These are phyloP conservation scores for Drosophila tropicalis DNA, from an alignment of 1,140 invertebrate species.

Conservation along the genomic window DNA sequence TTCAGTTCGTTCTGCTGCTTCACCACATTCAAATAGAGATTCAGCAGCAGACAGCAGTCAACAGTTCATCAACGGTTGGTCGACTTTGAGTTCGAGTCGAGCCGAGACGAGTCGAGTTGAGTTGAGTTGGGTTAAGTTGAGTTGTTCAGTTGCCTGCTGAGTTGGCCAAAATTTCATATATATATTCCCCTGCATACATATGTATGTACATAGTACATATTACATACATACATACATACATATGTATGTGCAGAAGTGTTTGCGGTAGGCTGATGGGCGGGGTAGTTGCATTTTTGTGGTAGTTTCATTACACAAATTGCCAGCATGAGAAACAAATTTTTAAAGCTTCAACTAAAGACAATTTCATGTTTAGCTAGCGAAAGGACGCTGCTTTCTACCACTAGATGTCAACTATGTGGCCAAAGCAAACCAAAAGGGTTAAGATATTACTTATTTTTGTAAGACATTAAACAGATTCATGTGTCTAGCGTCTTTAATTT, in stretches of 20 bases:
- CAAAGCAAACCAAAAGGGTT: too few species aligned
- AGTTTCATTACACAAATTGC: constrained; percentile 52
- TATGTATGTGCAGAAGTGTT: neutral
- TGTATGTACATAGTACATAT: neutral
- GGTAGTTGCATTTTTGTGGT: constrained; percentile 39
- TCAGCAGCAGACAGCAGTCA: constrained; percentile 34
- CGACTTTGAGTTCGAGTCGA: constrained; percentile 1
- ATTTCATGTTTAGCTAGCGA: neutral
- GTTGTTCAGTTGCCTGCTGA: constrained; percentile 15
- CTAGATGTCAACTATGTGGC: too few species aligned
- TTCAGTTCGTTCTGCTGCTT: constrained; percentile 29
- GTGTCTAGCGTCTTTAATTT: too few species aligned
- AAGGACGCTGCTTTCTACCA: too few species aligned
- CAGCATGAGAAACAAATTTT: neutral
- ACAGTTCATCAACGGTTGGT: constrained; percentile 43
- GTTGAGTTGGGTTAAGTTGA: constrained; percentile 1
- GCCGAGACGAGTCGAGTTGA: too few species aligned
- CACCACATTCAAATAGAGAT: constrained; percentile 38
- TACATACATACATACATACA: neutral
- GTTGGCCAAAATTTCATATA: constrained; percentile 21
- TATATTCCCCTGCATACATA: neutral
- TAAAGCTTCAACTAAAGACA: constrained; percentile 15
- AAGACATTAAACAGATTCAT: too few species aligned
- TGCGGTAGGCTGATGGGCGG: constrained; percentile 8
- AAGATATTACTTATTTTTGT: too few species aligned